A percentile compares a stretch with the other conserved stretches of the same genome.
Conservation (phyloP, 2,888 invertebrate genomes). For the Microplitis deprimator region DNA sequence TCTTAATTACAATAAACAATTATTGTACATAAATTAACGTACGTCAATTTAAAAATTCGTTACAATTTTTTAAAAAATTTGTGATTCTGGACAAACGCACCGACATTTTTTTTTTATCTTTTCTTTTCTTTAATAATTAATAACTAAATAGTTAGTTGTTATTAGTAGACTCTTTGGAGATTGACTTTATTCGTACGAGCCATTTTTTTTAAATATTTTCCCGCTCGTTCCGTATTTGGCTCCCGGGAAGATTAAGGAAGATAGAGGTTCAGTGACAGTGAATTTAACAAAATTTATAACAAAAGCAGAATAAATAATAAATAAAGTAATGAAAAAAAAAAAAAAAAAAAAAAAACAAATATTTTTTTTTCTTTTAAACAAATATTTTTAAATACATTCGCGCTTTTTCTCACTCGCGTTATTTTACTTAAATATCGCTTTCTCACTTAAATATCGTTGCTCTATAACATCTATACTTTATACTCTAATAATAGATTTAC, state of each 20-base stretch:
- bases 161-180: constrained; percentile 61
- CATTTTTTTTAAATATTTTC: constrained; percentile 37
- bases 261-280: constrained; percentile 37
- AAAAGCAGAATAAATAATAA: neutral
- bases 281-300: constrained; percentile 12
- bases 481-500: constrained; percentile 38
- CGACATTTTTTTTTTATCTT: neutral
- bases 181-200: constrained; percentile 47
- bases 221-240: constrained; percentile 43
- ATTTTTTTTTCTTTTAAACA: constrained; percentile 7
- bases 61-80: neutral
- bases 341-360: constrained; percentile 17
- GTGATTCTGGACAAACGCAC: neutral
- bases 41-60: neutral
- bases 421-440: constrained; percentile 1
- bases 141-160: constrained; percentile 24
- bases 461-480: constrained; percentile 12
- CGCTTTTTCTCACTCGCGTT: neutral
- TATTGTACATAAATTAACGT: neutral
- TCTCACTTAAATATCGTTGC: neutral
- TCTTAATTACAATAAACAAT: neutral
- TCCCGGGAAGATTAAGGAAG: constrained; percentile 53
- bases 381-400: neutral
- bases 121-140: neutral
- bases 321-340: constrained; percentile 10